phyloP scores from a whole-genome alignment of 2,797 vertebrate species.

The Aphelocoma californica region DNA sequence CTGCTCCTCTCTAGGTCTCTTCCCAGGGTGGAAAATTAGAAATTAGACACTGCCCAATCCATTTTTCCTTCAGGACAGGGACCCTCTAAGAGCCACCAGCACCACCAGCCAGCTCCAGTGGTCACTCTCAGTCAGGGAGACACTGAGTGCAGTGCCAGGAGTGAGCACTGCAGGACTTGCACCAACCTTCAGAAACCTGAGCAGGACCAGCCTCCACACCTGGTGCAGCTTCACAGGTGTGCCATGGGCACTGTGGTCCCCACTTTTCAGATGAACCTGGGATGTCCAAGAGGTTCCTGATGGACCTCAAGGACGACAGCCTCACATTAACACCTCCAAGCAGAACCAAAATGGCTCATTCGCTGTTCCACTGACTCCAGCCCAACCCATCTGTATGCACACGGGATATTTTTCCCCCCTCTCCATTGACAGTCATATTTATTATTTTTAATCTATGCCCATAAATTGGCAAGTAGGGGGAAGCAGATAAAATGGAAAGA shows the following conservation, averaged over 20 bases:
- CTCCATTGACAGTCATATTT: neutral
- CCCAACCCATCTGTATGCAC: neutral
- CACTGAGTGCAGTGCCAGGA: accelerated
- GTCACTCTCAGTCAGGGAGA: neutral
- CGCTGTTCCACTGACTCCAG: neutral
- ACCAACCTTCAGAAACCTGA: neutral
- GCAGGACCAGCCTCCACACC: neutral
- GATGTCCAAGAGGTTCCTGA: neutral
- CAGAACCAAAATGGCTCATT: neutral
- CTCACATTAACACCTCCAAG: neutral
- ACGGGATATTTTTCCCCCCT: neutral
- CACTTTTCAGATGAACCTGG: neutral
- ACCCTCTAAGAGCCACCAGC: neutral
- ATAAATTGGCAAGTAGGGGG: neutral
- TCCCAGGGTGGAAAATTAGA: neutral
- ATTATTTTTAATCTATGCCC: neutral
- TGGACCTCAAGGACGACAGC: neutral
- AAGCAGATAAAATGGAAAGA: neutral
- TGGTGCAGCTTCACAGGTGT: neutral
- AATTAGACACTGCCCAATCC: neutral
- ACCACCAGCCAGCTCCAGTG: neutral
- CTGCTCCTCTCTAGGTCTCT: neutral
- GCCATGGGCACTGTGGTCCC: accelerated
- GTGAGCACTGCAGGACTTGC: neutral
- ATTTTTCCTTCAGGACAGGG: neutral